Conservation (phyloP, 1,140 invertebrate genomes). For the Ceratina calcarata region DNA sequence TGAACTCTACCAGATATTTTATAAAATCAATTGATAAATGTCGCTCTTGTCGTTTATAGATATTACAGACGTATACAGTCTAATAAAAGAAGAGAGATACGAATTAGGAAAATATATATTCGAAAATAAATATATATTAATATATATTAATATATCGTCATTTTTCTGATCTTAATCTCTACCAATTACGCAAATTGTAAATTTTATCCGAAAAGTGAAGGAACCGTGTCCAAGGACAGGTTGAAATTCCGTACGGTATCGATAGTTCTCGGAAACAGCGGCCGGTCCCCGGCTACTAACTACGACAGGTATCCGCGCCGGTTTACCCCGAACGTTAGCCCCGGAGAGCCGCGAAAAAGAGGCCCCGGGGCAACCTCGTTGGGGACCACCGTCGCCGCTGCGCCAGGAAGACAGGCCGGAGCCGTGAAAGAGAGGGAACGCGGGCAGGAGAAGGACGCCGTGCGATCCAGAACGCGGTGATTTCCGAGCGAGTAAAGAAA, state of each 20-base stretch:
- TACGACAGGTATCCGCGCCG: constrained; percentile 41
- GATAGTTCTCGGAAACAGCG: constrained; percentile 19
- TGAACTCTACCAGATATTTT: too few relatives aligned
- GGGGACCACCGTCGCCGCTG: constrained; percentile 45
- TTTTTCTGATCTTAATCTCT: too few relatives aligned
- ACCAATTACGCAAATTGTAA: too few relatives aligned
- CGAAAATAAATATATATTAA: too few relatives aligned
- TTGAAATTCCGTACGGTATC: constrained; percentile 1
- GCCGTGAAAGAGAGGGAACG: constrained; percentile 28
- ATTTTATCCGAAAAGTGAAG: too few relatives aligned
- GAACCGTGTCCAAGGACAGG: background rate
- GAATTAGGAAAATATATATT: too few relatives aligned
- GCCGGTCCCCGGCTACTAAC: constrained; percentile 11
- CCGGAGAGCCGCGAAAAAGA: constrained; percentile 40
- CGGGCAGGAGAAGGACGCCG: constrained; percentile 9
- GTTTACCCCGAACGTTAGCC: constrained; percentile 47
- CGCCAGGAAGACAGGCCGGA: constrained; percentile 43
- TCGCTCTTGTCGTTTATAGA: too few relatives aligned
- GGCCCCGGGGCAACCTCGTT: constrained; percentile 49
- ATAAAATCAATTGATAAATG: too few relatives aligned
- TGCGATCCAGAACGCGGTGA: constrained; percentile 58
- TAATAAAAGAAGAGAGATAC: too few relatives aligned
- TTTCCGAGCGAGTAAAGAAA: constrained; percentile 64
- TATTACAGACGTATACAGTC: too few relatives aligned
- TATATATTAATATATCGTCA: too few relatives aligned